phyloP scores from a whole-genome alignment of 2,888 invertebrate genomes.

The Falcaria lacertinaria region DNA sequence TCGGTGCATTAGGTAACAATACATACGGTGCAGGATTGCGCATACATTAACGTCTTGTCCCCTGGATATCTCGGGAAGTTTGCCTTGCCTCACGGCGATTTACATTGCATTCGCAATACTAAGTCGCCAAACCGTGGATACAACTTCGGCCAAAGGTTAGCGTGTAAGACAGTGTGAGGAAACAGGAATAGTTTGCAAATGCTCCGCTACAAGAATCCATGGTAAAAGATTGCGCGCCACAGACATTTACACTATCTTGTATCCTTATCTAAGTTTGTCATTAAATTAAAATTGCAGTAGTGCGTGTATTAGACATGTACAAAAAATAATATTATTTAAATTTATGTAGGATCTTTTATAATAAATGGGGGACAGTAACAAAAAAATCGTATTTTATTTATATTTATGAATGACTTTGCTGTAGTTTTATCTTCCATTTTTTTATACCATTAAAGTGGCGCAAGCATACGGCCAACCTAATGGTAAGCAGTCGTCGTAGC shows the following conservation, averaged over 20 bases:
- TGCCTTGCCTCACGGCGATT: conserved; percentile 63
- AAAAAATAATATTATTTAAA: too few species aligned
- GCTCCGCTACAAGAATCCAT: conserved; percentile 26
- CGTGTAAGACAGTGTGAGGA: conserved; percentile 17
- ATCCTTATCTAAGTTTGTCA: conserved; percentile 1
- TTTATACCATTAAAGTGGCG: too few species aligned
- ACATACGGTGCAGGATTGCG: conserved; percentile 68
- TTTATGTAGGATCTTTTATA: too few species aligned
- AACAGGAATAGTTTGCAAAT: conserved; percentile 1
- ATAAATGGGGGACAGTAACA: too few species aligned
- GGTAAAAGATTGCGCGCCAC: conserved; percentile 15
- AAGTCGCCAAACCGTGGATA: conserved; percentile 50
- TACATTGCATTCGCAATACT: conserved; percentile 74
- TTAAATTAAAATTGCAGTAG: too few species aligned
- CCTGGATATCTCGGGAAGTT: conserved; percentile 73
- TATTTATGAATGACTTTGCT: too few species aligned
- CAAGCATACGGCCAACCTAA: too few species aligned
- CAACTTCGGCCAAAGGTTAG: conserved; percentile 25
- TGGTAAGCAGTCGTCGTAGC: too few species aligned
- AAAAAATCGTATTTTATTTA: too few species aligned
- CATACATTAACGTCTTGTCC: conserved; percentile 78
- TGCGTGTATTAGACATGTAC: too few species aligned
- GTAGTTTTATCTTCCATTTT: too few species aligned
- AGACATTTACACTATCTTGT: conserved; percentile 1
- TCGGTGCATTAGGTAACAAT: conserved; percentile 69